phyloP scores from a whole-genome alignment of 2,113 vertebrate genomes.

The Crocuta crocuta region DNA sequence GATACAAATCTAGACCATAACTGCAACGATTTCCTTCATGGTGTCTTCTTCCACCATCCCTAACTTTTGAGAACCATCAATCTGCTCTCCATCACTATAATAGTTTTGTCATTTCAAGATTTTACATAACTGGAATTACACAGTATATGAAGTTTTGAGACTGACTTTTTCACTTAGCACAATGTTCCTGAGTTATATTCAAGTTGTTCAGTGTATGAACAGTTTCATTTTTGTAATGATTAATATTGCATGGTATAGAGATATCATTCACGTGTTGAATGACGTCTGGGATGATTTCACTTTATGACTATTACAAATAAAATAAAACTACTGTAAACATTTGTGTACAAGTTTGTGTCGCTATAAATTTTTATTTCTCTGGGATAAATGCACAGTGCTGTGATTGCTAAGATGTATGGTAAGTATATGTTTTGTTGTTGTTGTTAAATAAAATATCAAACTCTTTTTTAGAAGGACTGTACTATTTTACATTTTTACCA shows the following conservation, averaged over 20 bases:
- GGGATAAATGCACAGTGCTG: background rate
- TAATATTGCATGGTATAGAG: background rate
- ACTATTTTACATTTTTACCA: background rate
- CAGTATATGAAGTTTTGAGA: background rate
- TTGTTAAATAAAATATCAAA: background rate
- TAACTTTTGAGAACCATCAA: background rate
- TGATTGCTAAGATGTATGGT: background rate
- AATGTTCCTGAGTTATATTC: background rate
- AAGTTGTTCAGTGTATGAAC: background rate
- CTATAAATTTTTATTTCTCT: background rate
- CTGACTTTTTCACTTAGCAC: background rate
- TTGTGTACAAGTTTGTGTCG: background rate
- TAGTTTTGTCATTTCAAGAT: background rate
- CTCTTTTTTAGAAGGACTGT: background rate
- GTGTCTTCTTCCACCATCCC: background rate
- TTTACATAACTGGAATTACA: background rate
- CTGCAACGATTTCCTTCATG: background rate
- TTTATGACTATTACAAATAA: background rate
- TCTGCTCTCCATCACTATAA: background rate
- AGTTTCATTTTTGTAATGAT: background rate
- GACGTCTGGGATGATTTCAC: background rate
- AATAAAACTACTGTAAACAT: background rate
- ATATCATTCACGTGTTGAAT: background rate
- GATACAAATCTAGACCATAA: background rate
- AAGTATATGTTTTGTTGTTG: background rate